These are phyloP conservation scores for Smithornis capensis DNA, from an alignment of 2,113 vertebrate genomes.

Conservation along the genomic window DNA sequence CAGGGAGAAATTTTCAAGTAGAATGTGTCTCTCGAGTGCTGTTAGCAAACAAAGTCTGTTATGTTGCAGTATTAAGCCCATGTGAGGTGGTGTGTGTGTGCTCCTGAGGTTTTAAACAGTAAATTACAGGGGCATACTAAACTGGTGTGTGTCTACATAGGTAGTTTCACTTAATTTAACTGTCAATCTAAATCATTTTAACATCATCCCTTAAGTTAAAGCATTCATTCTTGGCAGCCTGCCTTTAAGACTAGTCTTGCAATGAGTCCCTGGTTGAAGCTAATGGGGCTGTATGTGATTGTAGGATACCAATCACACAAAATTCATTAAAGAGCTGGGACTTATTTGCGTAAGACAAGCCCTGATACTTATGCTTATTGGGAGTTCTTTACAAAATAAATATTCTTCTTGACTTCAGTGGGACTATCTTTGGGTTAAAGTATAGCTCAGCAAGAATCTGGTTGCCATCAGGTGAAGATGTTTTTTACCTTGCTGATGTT, in stretches of 20 bases:
- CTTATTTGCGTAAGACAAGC: neutral
- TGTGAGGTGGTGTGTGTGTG: neutral
- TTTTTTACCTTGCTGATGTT: neutral
- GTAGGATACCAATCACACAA: neutral
- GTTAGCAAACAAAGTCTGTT: constrained; percentile 40
- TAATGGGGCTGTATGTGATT: neutral
- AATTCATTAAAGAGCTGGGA: constrained; percentile 1
- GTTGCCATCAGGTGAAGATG: neutral
- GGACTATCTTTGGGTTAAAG: neutral
- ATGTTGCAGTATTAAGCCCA: neutral
- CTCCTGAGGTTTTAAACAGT: constrained; percentile 9
- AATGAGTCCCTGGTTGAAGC: neutral
- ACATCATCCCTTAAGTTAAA: constrained; percentile 36
- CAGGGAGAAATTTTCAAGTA: neutral
- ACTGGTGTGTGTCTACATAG: constrained; percentile 17
- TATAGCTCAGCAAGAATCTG: neutral
- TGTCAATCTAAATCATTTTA: constrained; percentile 60
- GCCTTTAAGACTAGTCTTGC: constrained; percentile 17
- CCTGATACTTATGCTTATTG: neutral
- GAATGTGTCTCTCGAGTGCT: neutral
- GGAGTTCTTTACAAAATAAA: neutral
- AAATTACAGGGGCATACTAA: constrained; percentile 27
- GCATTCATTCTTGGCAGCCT: constrained; percentile 14
- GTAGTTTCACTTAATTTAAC: constrained; percentile 59
- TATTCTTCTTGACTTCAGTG: neutral